phyloP scores from a whole-genome alignment of 2,888 invertebrate genomes.

The Drosophila nr. perissopoda region DNA sequence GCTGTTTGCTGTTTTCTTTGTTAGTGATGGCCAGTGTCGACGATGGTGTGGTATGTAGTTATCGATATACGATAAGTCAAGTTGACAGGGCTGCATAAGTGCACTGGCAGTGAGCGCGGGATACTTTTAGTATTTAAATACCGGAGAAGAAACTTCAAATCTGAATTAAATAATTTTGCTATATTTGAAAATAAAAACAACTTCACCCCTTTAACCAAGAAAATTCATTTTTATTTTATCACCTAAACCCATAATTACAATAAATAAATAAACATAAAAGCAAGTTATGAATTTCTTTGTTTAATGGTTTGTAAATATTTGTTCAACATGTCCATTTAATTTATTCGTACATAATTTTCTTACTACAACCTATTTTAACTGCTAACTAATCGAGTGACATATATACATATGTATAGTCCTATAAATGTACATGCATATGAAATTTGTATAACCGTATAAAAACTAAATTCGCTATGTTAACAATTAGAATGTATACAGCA shows the following conservation, averaged over 20 bases:
- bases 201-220: background rate
- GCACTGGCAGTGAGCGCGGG: background rate
- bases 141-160: background rate
- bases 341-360: slow-evolving; percentile 29
- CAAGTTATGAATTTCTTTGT: background rate
- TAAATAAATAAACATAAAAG: background rate
- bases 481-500: slow-evolving; percentile 43
- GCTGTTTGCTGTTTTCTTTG: slow-evolving; percentile 29
- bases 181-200: background rate
- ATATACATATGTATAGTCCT: slow-evolving; percentile 53
- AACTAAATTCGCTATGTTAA: slow-evolving; percentile 61
- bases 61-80: slow-evolving; percentile 25
- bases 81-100: slow-evolving; percentile 12
- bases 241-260: background rate
- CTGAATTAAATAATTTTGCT: background rate
- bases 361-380: slow-evolving; percentile 34
- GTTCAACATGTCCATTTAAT: slow-evolving; percentile 45
- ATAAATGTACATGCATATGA: slow-evolving; percentile 44
- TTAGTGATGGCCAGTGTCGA: background rate
- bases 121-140: slow-evolving; percentile 13
- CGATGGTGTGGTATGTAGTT: background rate
- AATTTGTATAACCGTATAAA: slow-evolving; percentile 54
- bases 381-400: slow-evolving; percentile 43
- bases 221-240: background rate
- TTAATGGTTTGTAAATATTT: slow-evolving; percentile 8